Base-by-base conservation (phyloP, 2,797 vertebrate genomes). In the Macropodus opercularis region DNA sequence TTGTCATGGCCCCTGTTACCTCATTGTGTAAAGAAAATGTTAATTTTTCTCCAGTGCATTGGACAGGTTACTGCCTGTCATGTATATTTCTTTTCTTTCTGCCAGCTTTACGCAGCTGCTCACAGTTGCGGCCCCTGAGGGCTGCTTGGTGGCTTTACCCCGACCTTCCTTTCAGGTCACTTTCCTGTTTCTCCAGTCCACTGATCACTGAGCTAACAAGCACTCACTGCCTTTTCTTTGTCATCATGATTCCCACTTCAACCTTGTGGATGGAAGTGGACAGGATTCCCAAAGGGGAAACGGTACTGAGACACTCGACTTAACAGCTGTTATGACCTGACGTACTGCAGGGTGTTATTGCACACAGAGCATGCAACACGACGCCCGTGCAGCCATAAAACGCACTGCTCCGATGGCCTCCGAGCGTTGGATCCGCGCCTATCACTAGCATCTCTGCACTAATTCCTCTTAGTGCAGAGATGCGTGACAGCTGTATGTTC, bases 151-250 rank as follows among this genome's bases (percentile, higher is more conserved):
- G 56, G 75, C 71, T 75, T 81, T 46, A 43, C 53, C 63, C 65
- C 71, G 81, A 90, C 87, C 86, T 88, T 87, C 67, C 36, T 63
- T 41, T 68, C 42, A 58, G 70, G 83, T 81, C 64, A 67, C 56
- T 59, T 63, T 62, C 50, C 62, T 23, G 51, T 41, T 36, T 71
- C 75, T 62, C 44, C 65, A 57, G 53, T 67, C 63, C 74, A 43
- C 70, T 51, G 65, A 80, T 78, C 59, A 69, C 63, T 53, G n/a
- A 74, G 52, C 70, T 69, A 85, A 88, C 69, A 72, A 70, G 72
- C 43, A 24, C 69, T 67, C 59, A 47, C 63, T 70, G 54, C 51
- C 48, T 44, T 57, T 36, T n/a, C n/a, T 32, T 35, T 18, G 56
- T 18, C 29, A 31, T 61, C 44, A 60, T 63, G 69, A 71, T 66